Evolutionary conservation across 2,888 invertebrate species (phyloP).

Genomic region (Odontocolon sp.): DNA sequence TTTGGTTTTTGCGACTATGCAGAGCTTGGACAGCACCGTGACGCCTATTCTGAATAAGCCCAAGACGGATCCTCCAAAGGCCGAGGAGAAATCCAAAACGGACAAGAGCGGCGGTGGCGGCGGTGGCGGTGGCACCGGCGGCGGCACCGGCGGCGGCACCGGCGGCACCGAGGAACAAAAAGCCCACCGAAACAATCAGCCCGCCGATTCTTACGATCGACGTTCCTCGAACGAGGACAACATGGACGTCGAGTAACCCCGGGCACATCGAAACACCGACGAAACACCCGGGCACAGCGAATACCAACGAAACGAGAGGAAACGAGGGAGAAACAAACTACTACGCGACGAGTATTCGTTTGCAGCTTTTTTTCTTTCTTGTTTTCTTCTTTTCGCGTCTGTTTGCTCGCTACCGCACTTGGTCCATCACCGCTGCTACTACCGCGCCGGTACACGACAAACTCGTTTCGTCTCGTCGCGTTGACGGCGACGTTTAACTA

Average conservation of each 20-base stretch:
- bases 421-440: too few relatives aligned
- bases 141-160: too few relatives aligned
- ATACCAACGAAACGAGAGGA: background rate
- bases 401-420: too few relatives aligned
- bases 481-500: too few relatives aligned
- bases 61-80: constrained; percentile 88
- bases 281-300: background rate
- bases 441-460: too few relatives aligned
- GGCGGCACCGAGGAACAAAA: constrained; percentile 74
- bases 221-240: constrained; percentile 75
- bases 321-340: background rate
- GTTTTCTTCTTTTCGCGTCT: too few relatives aligned
- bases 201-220: constrained; percentile 69
- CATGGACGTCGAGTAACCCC: constrained; percentile 81
- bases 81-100: constrained; percentile 80
- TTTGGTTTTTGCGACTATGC: constrained; percentile 62
- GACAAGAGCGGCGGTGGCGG: too few relatives aligned
- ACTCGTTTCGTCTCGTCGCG: too few relatives aligned
- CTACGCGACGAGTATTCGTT: background rate
- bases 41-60: constrained; percentile 93
- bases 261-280: constrained; percentile 34
- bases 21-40: constrained; percentile 83
- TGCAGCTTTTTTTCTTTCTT: too few relatives aligned
- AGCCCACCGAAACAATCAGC: constrained; percentile 71
- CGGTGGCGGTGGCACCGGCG: too few relatives aligned